Percentiles rank a stretch among this genome's conserved stretches.
Evolutionary conservation across 1,140 invertebrate genomes (phyloP).

Genomic region (Palaemon carinicauda): DNA sequence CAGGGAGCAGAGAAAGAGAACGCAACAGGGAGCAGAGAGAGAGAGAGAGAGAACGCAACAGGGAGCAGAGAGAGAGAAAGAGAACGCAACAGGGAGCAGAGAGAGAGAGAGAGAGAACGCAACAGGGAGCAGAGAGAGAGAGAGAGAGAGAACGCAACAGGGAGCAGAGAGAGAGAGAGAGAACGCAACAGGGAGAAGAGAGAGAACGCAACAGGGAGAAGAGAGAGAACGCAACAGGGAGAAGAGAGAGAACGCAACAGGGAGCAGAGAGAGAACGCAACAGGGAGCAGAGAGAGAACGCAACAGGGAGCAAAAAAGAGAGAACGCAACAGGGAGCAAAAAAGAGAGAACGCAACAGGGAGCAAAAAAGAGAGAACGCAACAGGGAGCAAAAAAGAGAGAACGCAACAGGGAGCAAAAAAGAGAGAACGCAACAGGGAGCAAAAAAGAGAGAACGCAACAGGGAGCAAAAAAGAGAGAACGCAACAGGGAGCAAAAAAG

Average conservation of each 20-base stretch:
- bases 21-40: not conserved
- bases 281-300: not conserved
- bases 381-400: too few relatives aligned
- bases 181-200: not conserved
- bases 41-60: not conserved
- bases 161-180: not conserved
- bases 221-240: not conserved
- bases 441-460: too few relatives aligned
- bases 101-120: slow-evolving; percentile 2
- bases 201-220: not conserved
- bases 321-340: not conserved
- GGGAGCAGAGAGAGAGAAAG: not conserved
- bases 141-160: not conserved
- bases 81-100: not conserved
- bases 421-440: too few relatives aligned
- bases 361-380: not conserved
- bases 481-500: too few relatives aligned
- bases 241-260: not conserved
- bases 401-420: too few relatives aligned
- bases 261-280: not conserved
- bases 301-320: not conserved
- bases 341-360: not conserved
- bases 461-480: too few relatives aligned
- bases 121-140: not conserved
- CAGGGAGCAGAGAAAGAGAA: too few relatives aligned